Percentiles rank a stretch among this genome's conserved stretches.
These are phyloP conservation scores for Stegostoma tigrinum DNA, from an alignment of 2,113 vertebrate genomes.

Conservation along the genomic window DNA sequence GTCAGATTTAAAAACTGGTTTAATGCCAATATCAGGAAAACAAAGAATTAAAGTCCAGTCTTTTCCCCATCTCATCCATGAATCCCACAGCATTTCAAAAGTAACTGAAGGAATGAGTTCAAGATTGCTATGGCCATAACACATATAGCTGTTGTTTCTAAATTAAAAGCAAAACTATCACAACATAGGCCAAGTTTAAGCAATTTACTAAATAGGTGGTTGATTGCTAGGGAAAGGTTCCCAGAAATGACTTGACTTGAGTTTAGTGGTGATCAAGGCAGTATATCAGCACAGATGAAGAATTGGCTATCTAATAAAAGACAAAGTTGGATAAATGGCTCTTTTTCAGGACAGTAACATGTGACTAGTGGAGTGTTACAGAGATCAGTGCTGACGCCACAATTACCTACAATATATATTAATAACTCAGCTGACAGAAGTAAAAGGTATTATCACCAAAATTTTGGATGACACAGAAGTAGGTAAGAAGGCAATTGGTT, in stretches of 20 bases:
- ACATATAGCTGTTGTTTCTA: not conserved
- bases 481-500: too few species aligned
- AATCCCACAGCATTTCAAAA: not conserved
- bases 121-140: not conserved
- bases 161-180: not conserved
- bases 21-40: not conserved
- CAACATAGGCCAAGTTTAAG: not conserved
- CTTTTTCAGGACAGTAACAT: too few species aligned
- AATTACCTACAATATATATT: too few species aligned
- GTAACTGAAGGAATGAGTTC: not conserved
- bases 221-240: not conserved
- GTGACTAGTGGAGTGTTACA: too few species aligned
- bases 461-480: too few species aligned
- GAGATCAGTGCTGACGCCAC: too few species aligned
- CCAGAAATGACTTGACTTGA: not conserved
- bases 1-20: not conserved
- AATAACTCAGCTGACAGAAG: too few species aligned
- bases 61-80: not conserved
- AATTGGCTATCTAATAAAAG: too few species aligned
- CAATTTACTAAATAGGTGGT: not conserved
- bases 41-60: not conserved
- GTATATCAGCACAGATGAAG: too few species aligned
- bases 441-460: too few species aligned
- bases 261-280: too few species aligned
- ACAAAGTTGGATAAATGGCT: too few species aligned